These are phyloP conservation scores for Penaeus indicus DNA, from an alignment of 1,140 invertebrate species.

Conservation along the genomic window DNA sequence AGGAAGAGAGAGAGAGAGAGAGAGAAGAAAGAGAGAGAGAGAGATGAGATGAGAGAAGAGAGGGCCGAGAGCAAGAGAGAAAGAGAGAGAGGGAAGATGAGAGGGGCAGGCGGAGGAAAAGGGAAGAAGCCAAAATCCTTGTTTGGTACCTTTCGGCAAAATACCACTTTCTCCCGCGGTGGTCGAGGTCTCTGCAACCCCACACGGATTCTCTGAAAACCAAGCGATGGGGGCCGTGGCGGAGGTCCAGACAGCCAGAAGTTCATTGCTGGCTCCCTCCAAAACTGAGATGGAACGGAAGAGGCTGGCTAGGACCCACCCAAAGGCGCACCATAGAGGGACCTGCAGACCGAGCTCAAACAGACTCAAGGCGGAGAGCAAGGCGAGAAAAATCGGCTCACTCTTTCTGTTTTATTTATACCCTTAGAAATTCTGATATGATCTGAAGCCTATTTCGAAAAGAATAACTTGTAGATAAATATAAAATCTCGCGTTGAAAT, in stretches of 20 bases:
- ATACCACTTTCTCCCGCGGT: background rate
- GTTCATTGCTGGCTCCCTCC: background rate
- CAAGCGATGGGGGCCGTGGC: background rate
- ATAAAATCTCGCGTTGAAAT: too few relatives aligned
- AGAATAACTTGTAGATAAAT: too few relatives aligned
- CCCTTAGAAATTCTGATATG: background rate
- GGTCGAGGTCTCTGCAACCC: background rate
- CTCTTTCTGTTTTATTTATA: background rate
- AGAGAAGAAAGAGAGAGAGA: conserved; percentile 3
- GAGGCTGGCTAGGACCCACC: background rate
- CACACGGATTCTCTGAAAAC: conserved; percentile 24
- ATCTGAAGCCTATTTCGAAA: background rate
- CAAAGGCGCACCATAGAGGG: conserved; percentile 20
- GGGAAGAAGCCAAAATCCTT: background rate
- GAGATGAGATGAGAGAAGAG: too few relatives aligned
- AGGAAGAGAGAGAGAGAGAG: conserved; percentile 23
- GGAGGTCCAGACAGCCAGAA: conserved; percentile 8
- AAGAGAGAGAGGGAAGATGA: too few relatives aligned
- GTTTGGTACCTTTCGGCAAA: background rate
- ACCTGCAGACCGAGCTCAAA: conserved; percentile 14
- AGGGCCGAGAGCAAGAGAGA: too few relatives aligned
- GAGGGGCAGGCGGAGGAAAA: background rate
- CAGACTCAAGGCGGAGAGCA: conserved; percentile 22
- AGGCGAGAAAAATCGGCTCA: background rate
- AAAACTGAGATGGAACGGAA: conserved; percentile 1